Conservation (phyloP, 2,888 invertebrate genomes). For the Andrena dorsata region DNA sequence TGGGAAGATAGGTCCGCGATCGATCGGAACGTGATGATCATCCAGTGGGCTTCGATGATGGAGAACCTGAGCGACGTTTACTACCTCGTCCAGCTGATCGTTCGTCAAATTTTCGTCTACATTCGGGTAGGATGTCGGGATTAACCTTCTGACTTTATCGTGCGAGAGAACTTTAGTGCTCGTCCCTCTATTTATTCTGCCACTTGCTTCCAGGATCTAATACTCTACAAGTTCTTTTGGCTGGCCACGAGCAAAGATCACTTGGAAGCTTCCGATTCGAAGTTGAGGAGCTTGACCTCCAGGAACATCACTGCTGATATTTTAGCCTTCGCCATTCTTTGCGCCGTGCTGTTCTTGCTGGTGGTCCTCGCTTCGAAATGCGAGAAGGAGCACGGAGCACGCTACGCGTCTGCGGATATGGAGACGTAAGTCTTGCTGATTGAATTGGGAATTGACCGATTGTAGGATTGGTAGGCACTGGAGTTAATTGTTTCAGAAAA, state of each 20-base stretch:
- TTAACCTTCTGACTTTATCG: slow-evolving; percentile 42
- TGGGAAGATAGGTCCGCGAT: not conserved
- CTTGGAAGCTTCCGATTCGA: slow-evolving; percentile 27
- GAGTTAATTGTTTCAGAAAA: not conserved
- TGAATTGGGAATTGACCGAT: not conserved
- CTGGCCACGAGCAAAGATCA: slow-evolving; percentile 29
- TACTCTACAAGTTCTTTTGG: slow-evolving; percentile 59
- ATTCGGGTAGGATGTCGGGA: slow-evolving; percentile 64
- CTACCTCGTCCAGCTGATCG: slow-evolving; percentile 71
- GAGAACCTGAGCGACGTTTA: slow-evolving; percentile 70
- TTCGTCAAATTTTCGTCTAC: slow-evolving; percentile 70
- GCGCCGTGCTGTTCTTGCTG: slow-evolving; percentile 68
- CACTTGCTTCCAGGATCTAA: slow-evolving; percentile 47
- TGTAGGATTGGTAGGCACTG: too few relatives aligned
- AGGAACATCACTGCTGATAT: slow-evolving; percentile 66
- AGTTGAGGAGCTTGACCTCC: slow-evolving; percentile 25
- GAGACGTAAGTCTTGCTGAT: slow-evolving; percentile 53
- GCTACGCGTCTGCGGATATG: slow-evolving; percentile 9
- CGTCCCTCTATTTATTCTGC: too few relatives aligned
- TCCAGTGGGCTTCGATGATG: slow-evolving; percentile 61
- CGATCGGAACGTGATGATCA: slow-evolving; percentile 19
- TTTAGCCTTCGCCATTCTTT: slow-evolving; percentile 69
- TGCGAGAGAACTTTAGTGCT: too few relatives aligned
- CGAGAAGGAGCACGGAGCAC: slow-evolving; percentile 44
- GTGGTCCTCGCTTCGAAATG: slow-evolving; percentile 70